Evolutionary conservation across 2,888 invertebrate species (phyloP).

Genomic region (Idaea dimidiata): DNA sequence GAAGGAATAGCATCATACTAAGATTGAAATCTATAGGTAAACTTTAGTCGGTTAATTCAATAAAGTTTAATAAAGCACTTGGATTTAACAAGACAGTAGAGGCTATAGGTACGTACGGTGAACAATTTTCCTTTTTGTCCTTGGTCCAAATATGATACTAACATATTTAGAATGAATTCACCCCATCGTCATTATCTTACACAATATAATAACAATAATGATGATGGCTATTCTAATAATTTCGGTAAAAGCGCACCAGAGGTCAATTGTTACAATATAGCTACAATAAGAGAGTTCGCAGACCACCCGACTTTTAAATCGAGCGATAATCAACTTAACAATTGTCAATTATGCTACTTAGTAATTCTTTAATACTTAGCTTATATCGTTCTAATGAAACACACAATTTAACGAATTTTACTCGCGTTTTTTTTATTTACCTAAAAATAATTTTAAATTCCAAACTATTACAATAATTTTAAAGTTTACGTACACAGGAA

Average conservation of each 20-base stretch:
- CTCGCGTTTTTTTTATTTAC: too few relatives aligned
- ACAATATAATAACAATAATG: conserved; percentile 20
- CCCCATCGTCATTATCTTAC: conserved; percentile 1
- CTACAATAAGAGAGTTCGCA: conserved; percentile 6
- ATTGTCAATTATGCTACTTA: neutral
- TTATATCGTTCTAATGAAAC: too few relatives aligned
- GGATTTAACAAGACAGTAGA: too few relatives aligned
- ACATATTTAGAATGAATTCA: neutral
- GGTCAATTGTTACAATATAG: conserved; percentile 12
- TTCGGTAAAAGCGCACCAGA: conserved; percentile 28
- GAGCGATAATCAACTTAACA: neutral
- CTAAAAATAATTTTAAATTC: too few relatives aligned
- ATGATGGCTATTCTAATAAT: conserved; percentile 20
- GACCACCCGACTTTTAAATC: neutral
- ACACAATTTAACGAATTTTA: too few relatives aligned
- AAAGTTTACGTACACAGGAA: too few relatives aligned
- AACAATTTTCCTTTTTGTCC: conserved; percentile 6
- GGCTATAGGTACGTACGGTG: neutral
- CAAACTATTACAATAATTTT: too few relatives aligned
- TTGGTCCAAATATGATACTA: neutral
- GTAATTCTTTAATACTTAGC: too few relatives aligned
- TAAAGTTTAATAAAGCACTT: too few relatives aligned
- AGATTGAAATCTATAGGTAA: too few relatives aligned
- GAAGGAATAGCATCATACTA: too few relatives aligned
- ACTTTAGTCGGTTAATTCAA: too few relatives aligned